Evolutionary conservation across 2,797 vertebrate genomes (phyloP), one percentile per base, ranked within the genome.

Genomic region (Oryzias sinensis): DNA sequence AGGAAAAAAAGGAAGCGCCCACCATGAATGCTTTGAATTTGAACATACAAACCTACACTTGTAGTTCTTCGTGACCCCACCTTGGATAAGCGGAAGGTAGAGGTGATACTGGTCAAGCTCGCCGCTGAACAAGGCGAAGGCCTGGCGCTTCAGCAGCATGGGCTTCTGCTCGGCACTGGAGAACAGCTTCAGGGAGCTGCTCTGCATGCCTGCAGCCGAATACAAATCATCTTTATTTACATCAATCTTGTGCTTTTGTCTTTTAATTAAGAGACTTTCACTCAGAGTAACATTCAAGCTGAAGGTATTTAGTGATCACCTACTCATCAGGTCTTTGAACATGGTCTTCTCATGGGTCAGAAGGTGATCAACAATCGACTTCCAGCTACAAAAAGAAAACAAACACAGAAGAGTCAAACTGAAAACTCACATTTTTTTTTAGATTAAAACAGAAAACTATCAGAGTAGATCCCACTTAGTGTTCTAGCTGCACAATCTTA

Each of bases 301-400:
- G 8, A 33, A 33, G 29, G 29, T 29, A 29, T 29, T 29, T 5
- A 41, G 22, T 11, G n/a, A 40, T 40, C 66, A 95, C 97, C 95
- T 83, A 99, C 97, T 96, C 96, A 99, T 96, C 64, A 99, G 82
- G 83, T 99, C 97, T 90, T 98, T 98, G 83, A 99, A 99, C 95
- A 97, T 97, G 7, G 97, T 97, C 90, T 97, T 99, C 87, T 99
- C 97, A 0, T 99, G 97, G 50, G 97, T 99, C 83, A 99, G 90
- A 55, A 99, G 92, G 80, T 99, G 97, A 76, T 99, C 97, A 72
- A 96, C 91, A 65, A 98, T 95, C 74, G 96, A 92, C 83, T 93
- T 96, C 97, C 97, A 99, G 43, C 97, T 99, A 27, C 1, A 70
- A 80, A 75, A 44, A 68, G 47, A 56, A 8, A 14, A 3, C 8